Evolutionary conservation across 2,888 invertebrate species (phyloP).

Genomic region (Trachelus stipa): DNA sequence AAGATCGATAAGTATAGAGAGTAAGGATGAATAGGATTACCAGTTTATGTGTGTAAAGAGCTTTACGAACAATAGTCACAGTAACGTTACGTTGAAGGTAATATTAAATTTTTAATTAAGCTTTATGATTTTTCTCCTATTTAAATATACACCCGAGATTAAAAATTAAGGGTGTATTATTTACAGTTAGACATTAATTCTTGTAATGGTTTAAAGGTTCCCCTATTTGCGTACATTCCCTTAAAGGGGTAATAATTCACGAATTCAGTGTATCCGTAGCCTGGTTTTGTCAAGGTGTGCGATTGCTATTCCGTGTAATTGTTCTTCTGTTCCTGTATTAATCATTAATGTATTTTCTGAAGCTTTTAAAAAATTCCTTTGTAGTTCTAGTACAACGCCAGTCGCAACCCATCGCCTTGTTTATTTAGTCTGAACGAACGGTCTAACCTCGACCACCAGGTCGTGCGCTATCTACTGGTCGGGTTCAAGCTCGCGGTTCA

Average conservation of each 20-base stretch:
- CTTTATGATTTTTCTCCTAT: not conserved
- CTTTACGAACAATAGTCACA: not conserved
- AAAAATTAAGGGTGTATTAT: not conserved
- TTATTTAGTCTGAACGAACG: slow-evolving; percentile 26
- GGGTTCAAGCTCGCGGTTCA: not conserved
- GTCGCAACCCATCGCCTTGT: slow-evolving; percentile 1
- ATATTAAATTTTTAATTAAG: not conserved
- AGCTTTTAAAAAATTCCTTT: not conserved
- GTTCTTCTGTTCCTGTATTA: not conserved
- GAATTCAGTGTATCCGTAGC: not conserved
- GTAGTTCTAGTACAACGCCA: not conserved
- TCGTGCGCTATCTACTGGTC: not conserved
- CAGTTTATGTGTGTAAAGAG: not conserved
- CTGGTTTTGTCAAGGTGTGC: not conserved
- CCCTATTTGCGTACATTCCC: not conserved
- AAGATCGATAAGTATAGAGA: not conserved
- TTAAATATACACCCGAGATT: not conserved
- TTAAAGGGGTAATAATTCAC: no score
- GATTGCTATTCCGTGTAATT: not conserved
- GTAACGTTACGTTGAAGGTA: not conserved
- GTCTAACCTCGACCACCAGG: slow-evolving; percentile 1
- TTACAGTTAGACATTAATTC: not conserved
- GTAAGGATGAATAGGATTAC: not conserved
- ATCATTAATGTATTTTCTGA: not conserved
- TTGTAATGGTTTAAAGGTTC: not conserved